phyloP scores from a whole-genome alignment of 1,140 invertebrate genomes.

The Homarus americanus region DNA sequence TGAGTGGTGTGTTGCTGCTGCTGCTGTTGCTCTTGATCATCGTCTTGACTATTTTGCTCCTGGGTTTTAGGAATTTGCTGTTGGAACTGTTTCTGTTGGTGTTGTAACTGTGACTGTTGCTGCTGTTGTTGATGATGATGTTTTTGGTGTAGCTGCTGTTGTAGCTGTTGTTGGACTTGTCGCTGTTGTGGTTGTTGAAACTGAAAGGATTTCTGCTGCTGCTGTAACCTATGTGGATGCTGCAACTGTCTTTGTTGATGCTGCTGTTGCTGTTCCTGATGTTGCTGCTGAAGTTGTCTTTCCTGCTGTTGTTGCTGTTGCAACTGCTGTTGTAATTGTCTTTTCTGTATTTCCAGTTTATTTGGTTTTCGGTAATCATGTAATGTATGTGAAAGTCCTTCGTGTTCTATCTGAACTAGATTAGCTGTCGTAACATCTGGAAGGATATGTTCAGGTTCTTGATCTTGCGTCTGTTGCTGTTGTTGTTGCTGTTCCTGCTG shows the following conservation, averaged over 20 bases:
- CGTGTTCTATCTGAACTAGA: conserved; percentile 61
- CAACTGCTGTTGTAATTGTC: conserved; percentile 33
- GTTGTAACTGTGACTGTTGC: conserved; percentile 9
- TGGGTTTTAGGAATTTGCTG: conserved; percentile 20
- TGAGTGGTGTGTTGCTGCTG: conserved; percentile 21
- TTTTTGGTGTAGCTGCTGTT: background rate
- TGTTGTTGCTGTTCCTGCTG: conserved; percentile 60
- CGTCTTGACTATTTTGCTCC: background rate
- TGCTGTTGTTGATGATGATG: conserved; percentile 43
- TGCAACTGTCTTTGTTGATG: conserved; percentile 29
- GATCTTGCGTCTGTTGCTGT: conserved; percentile 15
- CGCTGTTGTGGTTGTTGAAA: conserved; percentile 44
- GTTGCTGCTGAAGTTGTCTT: conserved; percentile 27
- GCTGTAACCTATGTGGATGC: conserved; percentile 46
- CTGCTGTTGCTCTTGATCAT: background rate
- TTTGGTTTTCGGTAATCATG: conserved; percentile 58
- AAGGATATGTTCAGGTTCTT: conserved; percentile 51
- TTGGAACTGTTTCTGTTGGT: conserved; percentile 50
- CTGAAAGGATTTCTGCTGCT: conserved; percentile 53
- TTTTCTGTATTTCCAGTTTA: conserved; percentile 49
- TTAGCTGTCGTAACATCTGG: conserved; percentile 53
- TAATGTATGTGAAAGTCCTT: conserved; percentile 45
- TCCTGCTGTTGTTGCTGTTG: conserved; percentile 45
- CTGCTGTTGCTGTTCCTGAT: conserved; percentile 30
- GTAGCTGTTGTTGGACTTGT: conserved; percentile 36